phyloP scores from a whole-genome alignment of 2,113 vertebrate genomes.

The Aphyosemion australe region DNA sequence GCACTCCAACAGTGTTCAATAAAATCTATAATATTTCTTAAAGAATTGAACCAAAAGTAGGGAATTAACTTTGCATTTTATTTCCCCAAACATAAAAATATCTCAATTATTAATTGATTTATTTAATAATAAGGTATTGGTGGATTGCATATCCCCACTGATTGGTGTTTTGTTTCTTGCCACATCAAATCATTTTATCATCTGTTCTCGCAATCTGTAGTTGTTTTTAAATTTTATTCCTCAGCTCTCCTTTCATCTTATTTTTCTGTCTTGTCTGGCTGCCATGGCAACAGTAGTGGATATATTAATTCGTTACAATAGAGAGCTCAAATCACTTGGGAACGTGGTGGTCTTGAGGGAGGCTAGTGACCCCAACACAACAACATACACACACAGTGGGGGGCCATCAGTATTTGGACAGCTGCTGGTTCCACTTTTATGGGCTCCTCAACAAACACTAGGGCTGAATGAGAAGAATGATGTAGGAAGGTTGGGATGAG shows the following conservation, averaged over 20 bases:
- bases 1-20: neutral
- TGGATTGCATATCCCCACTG: too few species aligned
- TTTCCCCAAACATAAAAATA: too few species aligned
- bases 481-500: constrained; percentile 41
- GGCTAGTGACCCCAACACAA: constrained; percentile 3
- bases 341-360: constrained; percentile 27
- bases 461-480: constrained; percentile 46
- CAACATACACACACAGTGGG: constrained; percentile 27
- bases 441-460: constrained; percentile 70
- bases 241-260: neutral
- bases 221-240: neutral
- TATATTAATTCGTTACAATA: constrained; percentile 40
- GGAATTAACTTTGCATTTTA: too few species aligned
- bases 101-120: too few species aligned
- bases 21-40: neutral
- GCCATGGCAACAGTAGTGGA: constrained; percentile 54
- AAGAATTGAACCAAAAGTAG: too few species aligned
- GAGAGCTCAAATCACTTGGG: constrained; percentile 35
- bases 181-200: too few species aligned
- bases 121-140: too few species aligned
- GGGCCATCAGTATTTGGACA: constrained; percentile 74
- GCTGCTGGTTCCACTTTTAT: constrained; percentile 77
- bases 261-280: constrained; percentile 18
- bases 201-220: neutral
- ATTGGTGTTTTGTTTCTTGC: too few species aligned